Evolutionary conservation across 1,140 invertebrate genomes (phyloP).

Genomic region (Procambarus virginalis): DNA sequence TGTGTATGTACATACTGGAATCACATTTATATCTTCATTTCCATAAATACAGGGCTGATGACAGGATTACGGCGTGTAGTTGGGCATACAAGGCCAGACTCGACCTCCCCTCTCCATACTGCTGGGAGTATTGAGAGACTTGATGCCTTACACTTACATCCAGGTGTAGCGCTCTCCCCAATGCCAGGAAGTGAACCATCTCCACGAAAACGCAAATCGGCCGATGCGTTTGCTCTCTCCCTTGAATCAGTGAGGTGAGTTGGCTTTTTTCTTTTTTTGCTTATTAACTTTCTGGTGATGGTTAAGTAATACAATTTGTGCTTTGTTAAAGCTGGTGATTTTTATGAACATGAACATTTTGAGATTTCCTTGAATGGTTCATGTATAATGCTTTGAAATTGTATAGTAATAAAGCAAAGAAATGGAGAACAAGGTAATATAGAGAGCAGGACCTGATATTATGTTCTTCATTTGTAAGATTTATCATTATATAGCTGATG

Average conservation of each 20-base stretch:
- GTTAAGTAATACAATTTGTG: neutral
- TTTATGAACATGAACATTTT: too few species aligned
- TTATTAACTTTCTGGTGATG: neutral
- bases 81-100: slow-evolving; percentile 23
- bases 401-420: neutral
- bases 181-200: slow-evolving; percentile 2
- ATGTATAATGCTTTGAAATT: neutral
- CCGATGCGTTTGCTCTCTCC: slow-evolving; percentile 39
- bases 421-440: neutral
- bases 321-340: neutral
- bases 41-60: slow-evolving; percentile 35
- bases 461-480: neutral
- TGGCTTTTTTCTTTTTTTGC: neutral
- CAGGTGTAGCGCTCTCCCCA: slow-evolving; percentile 48
- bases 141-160: slow-evolving; percentile 34
- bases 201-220: slow-evolving; percentile 50
- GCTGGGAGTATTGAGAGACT: slow-evolving; percentile 28
- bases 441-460: neutral
- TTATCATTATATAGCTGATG: neutral
- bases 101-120: slow-evolving; percentile 9
- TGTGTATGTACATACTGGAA: too few species aligned
- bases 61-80: slow-evolving; percentile 50
- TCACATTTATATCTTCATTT: neutral
- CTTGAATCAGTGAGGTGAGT: slow-evolving; percentile 25
- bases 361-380: too few species aligned